Conservation (phyloP, 2,888 invertebrate genomes). For the Drosophila birchii region DNA sequence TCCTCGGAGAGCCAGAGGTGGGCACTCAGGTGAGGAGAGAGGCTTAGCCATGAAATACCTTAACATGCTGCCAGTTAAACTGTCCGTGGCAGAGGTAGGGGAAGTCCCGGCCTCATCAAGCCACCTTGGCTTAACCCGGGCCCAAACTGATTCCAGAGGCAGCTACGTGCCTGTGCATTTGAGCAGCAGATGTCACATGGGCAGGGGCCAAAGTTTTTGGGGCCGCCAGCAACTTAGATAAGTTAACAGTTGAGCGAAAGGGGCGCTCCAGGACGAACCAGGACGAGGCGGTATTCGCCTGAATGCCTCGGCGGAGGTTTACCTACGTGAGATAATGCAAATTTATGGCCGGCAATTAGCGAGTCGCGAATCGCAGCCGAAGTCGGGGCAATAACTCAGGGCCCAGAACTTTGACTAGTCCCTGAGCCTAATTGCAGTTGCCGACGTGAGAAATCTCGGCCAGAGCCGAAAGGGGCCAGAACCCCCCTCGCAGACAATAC, state of each 20-base stretch:
- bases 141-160: constrained; percentile 31
- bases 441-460: constrained; percentile 67
- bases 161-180: constrained; percentile 75
- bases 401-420: constrained; percentile 57
- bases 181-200: constrained; percentile 74
- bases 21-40: constrained; percentile 10
- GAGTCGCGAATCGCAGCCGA: constrained; percentile 71
- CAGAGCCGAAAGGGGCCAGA: constrained; percentile 14
- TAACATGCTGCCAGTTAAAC: constrained; percentile 71
- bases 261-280: constrained; percentile 4
- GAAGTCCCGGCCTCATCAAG: neutral
- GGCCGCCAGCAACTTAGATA: constrained; percentile 65
- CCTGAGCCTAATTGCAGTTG: constrained; percentile 68
- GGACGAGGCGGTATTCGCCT: neutral
- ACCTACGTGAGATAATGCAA: constrained; percentile 78
- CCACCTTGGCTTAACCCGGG: constrained; percentile 10
- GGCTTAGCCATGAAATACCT: constrained; percentile 52
- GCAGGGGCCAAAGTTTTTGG: constrained; percentile 67
- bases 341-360: constrained; percentile 78
- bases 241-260: constrained; percentile 62
- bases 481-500: constrained; percentile 31
- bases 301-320: constrained; percentile 44
- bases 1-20: constrained; percentile 4
- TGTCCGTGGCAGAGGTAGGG: constrained; percentile 46
- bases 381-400: constrained; percentile 70